Evolutionary conservation across 2,113 vertebrate genomes (phyloP).

Genomic region (Raja brachyura): DNA sequence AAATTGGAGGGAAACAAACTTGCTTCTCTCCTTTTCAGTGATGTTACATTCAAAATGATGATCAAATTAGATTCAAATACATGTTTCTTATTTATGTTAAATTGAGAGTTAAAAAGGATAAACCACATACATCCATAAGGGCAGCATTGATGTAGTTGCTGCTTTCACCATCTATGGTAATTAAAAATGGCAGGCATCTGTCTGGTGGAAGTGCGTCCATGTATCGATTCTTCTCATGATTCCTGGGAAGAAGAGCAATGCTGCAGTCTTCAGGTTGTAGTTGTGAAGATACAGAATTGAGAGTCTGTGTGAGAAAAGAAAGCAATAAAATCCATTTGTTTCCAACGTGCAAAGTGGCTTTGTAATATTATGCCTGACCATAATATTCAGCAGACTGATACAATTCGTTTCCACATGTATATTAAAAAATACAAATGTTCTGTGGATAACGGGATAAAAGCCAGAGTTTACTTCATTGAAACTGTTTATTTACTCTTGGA

Average conservation of each 20-base stretch:
- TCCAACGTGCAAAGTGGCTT: neutral
- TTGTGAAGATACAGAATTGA: constrained; percentile 97
- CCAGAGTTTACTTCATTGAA: neutral
- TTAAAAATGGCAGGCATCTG: constrained; percentile 97
- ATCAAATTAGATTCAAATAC: neutral
- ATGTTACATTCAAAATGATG: neutral
- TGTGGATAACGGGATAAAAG: neutral
- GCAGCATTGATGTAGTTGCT: constrained; percentile 99
- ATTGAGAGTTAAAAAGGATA: neutral
- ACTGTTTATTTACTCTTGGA: neutral
- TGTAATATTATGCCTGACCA: neutral
- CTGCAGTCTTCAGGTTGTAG: constrained; percentile 97
- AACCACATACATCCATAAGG: constrained; percentile 93
- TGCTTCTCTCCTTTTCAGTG: neutral
- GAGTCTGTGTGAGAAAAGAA: constrained; percentile 63
- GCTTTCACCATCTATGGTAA: constrained; percentile 97
- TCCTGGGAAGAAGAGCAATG: constrained; percentile 94
- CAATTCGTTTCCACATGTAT: neutral
- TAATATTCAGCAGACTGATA: no score
- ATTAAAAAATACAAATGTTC: neutral
- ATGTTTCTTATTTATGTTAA: neutral
- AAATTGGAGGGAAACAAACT: neutral
- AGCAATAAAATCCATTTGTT: neutral
- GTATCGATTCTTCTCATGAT: constrained; percentile 98
- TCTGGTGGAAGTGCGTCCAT: constrained; percentile 97